Conservation (phyloP, 2,113 vertebrate genomes). For the Mustela nigripes region DNA sequence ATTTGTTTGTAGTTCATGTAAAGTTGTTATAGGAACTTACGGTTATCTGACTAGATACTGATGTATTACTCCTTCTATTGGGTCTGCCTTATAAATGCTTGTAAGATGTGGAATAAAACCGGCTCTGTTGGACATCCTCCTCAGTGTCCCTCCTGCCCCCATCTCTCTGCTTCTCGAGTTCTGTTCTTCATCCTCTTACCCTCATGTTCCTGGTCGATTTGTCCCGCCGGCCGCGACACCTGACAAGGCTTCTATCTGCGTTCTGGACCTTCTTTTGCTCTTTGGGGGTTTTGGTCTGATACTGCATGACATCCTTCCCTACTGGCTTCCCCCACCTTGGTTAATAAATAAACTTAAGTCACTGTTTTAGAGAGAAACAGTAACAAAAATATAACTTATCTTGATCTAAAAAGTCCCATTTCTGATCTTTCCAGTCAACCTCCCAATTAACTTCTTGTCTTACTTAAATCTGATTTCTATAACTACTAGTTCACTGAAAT, state of each 20-base stretch:
- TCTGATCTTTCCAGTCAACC: neutral
- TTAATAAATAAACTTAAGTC: neutral
- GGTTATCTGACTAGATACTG: too few species aligned
- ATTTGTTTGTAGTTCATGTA: too few species aligned
- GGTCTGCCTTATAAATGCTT: too few species aligned
- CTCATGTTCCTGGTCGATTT: too few species aligned
- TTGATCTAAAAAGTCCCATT: neutral
- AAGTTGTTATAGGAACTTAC: too few species aligned
- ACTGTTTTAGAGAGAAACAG: neutral
- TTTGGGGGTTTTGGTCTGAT: neutral
- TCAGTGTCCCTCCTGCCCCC: too few species aligned
- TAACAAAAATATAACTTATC: neutral
- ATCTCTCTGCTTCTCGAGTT: too few species aligned
- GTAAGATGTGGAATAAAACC: too few species aligned
- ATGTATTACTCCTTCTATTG: too few species aligned
- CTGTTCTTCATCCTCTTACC: too few species aligned
- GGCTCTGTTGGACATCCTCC: too few species aligned
- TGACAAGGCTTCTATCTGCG: neutral
- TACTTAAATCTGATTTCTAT: neutral
- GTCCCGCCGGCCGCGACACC: too few species aligned
- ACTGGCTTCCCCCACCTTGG: neutral
- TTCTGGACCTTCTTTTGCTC: neutral
- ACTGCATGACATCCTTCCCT: neutral
- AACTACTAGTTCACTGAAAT: neutral
- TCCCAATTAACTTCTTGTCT: conserved; percentile 1